These are phyloP conservation scores for Busseola fusca DNA, from an alignment of 2,888 invertebrate genomes.

Conservation along the genomic window DNA sequence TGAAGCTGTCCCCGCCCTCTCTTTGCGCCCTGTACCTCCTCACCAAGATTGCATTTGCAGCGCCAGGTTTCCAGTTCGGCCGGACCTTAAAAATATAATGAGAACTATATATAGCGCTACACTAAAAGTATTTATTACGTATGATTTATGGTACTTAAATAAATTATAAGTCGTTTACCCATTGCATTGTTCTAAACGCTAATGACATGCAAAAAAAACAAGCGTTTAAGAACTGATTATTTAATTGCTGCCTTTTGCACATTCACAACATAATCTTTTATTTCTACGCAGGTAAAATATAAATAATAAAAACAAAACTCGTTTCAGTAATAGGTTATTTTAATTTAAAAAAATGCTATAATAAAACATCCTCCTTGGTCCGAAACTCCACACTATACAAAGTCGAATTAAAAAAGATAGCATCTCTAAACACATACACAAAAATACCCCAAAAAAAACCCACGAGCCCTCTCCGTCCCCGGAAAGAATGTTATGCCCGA, in stretches of 20 bases:
- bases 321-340: background rate
- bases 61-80: constrained; percentile 85
- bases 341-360: background rate
- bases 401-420: background rate
- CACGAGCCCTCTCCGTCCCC: no score
- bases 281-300: background rate
- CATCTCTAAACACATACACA: background rate
- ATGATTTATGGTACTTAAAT: background rate
- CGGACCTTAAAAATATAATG: constrained; percentile 72
- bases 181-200: background rate
- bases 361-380: background rate
- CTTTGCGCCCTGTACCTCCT: constrained; percentile 78
- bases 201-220: background rate
- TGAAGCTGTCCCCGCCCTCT: constrained; percentile 78
- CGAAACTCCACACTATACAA: background rate
- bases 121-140: background rate
- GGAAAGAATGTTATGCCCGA: no score
- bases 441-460: no score
- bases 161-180: background rate
- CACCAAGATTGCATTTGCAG: constrained; percentile 79
- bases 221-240: no score
- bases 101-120: background rate
- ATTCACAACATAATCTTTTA: background rate
- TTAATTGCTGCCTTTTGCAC: no score
- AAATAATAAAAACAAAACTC: background rate